These are phyloP conservation scores for Ephestia elutella DNA, from an alignment of 1,140 invertebrate species.

Conservation along the genomic window DNA sequence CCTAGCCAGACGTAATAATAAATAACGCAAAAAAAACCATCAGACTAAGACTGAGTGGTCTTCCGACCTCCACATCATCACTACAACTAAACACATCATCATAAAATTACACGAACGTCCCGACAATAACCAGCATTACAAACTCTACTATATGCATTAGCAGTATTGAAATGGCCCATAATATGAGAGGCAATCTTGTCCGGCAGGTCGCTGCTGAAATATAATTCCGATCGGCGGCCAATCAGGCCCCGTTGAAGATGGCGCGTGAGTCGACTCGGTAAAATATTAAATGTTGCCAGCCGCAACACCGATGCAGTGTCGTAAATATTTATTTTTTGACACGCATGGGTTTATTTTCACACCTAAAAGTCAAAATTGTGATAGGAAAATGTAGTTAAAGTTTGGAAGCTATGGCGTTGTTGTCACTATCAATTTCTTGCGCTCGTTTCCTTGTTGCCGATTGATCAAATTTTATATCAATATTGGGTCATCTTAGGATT, in stretches of 20 bases:
- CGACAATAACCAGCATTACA: neutral
- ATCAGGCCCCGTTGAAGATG: conserved; percentile 73
- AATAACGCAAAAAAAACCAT: no score
- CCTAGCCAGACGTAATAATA: no score
- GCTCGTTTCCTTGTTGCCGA: no score
- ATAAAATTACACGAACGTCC: neutral
- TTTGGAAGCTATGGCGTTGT: no score
- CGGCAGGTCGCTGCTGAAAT: conserved; percentile 64
- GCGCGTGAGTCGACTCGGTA: conserved; percentile 70
- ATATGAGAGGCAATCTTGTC: conserved; percentile 61
- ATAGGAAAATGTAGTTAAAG: no score
- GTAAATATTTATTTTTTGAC: conserved; percentile 1
- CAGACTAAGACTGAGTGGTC: no score
- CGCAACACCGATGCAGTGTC: neutral
- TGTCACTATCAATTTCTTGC: no score
- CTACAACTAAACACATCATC: no score
- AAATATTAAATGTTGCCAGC: conserved; percentile 63
- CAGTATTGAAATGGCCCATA: conserved; percentile 14
- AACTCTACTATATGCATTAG: neutral
- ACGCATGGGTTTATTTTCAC: neutral
- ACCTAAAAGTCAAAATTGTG: no score
- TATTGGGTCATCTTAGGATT: no score
- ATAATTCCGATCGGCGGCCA: conserved; percentile 75
- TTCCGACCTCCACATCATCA: no score
- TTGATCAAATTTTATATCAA: no score